These are phyloP conservation scores for Benitochromis conjunctus DNA, from an alignment of 2,113 vertebrate species.

Conservation along the genomic window DNA sequence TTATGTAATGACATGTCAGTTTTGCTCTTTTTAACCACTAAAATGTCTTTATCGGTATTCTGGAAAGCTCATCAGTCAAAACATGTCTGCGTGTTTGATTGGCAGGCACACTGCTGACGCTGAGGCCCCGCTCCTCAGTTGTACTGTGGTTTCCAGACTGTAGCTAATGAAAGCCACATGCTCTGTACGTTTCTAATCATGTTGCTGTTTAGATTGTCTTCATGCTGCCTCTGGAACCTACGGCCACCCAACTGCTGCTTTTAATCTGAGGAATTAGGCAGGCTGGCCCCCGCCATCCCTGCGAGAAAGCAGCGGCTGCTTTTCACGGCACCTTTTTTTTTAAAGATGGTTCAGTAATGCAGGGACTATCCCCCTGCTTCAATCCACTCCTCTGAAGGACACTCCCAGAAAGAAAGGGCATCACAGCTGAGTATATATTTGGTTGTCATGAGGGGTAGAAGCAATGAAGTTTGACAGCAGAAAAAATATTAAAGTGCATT, in stretches of 20 bases:
- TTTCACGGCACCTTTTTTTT: conserved; percentile 12
- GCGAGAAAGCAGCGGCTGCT: conserved; percentile 11
- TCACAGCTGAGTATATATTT: neutral
- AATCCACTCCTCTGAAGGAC: neutral
- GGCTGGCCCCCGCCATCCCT: neutral
- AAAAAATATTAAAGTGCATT: neutral
- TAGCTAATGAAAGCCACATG: conserved; percentile 68
- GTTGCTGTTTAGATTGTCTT: conserved; percentile 62
- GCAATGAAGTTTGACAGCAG: neutral
- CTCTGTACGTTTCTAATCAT: conserved; percentile 49
- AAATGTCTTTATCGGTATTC: neutral
- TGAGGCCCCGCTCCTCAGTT: conserved; percentile 13
- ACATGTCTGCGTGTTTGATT: conserved; percentile 40
- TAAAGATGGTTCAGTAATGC: neutral
- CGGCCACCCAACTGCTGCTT: conserved; percentile 61
- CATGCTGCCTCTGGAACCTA: conserved; percentile 45
- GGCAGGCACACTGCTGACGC: conserved; percentile 23
- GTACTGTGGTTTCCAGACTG: conserved; percentile 40
- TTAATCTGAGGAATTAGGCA: conserved; percentile 65
- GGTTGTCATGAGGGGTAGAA: neutral
- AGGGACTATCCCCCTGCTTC: neutral
- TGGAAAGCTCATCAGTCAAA: conserved; percentile 5
- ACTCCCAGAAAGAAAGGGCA: neutral
- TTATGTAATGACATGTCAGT: neutral
- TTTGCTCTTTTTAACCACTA: conserved; percentile 9